These are phyloP conservation scores for Kuschelorhynchus macadamiae DNA, from an alignment of 2,888 invertebrate species.

Conservation along the genomic window DNA sequence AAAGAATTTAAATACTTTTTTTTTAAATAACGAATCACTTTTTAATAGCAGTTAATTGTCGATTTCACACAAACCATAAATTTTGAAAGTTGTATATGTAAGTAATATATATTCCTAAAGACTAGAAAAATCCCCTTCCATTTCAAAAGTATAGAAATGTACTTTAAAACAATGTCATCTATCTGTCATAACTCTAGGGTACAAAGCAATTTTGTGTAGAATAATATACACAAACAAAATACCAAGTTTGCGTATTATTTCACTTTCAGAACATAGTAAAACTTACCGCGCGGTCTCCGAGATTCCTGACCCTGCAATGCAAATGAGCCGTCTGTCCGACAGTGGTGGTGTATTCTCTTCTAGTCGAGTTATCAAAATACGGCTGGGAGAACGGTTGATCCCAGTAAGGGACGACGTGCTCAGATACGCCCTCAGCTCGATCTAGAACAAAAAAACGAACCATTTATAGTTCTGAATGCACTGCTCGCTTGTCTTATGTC, in stretches of 20 bases:
- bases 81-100: no score
- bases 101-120: no score
- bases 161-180: no score
- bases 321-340: slow-evolving; percentile 90
- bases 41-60: no score
- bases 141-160: no score
- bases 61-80: no score
- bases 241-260: neutral
- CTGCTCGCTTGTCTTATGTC: slow-evolving; percentile 27
- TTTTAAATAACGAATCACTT: no score
- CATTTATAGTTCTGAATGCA: slow-evolving; percentile 35
- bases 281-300: slow-evolving; percentile 91
- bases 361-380: slow-evolving; percentile 90
- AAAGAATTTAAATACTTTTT: no score
- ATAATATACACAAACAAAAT: no score
- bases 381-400: slow-evolving; percentile 86
- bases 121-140: no score
- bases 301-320: slow-evolving; percentile 88
- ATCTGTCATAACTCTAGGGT: no score
- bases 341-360: slow-evolving; percentile 87
- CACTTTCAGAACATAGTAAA: slow-evolving; percentile 45
- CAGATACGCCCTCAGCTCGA: slow-evolving; percentile 61
- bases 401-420: slow-evolving; percentile 65
- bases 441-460: slow-evolving; percentile 60
- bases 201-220: no score